A percentile compares a stretch with the other conserved stretches of the same genome.
phyloP scores from a whole-genome alignment of 64 coral and sea anemone species.

The Stichodactyla helianthus region DNA sequence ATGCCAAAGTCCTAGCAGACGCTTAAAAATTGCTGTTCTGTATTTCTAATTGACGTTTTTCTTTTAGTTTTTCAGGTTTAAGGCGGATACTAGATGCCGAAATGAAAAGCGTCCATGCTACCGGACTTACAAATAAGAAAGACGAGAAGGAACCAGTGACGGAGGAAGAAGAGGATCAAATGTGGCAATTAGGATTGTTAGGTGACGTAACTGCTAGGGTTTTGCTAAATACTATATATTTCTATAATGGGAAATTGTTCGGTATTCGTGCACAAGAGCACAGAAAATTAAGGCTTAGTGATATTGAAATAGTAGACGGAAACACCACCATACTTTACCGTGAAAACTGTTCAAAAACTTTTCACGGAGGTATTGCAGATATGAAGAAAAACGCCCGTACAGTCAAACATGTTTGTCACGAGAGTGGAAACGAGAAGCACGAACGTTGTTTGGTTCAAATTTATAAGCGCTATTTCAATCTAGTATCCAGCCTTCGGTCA shows the following conservation, averaged over 20 bases:
- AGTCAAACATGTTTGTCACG: constrained; percentile 24
- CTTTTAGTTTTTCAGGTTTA: background rate
- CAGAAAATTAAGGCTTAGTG: constrained; percentile 11
- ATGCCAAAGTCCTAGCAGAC: no score
- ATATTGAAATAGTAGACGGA: constrained; percentile 30
- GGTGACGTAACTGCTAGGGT: background rate
- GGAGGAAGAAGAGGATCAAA: background rate
- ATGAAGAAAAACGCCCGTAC: background rate
- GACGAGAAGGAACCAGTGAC: constrained; percentile 9
- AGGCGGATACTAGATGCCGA: constrained; percentile 23
- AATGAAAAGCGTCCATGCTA: constrained; percentile 17
- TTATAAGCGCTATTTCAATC: constrained; percentile 14
- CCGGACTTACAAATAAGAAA: constrained; percentile 1
- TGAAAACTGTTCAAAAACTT: background rate
- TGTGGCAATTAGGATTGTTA: background rate
- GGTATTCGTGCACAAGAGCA: constrained; percentile 34
- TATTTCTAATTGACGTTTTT: background rate
- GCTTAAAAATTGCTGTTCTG: background rate
- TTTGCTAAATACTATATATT: constrained; percentile 4
- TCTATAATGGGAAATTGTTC: constrained; percentile 35
- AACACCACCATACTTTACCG: background rate
- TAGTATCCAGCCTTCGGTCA: background rate
- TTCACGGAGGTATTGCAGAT: background rate
- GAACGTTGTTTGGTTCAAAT: constrained; percentile 10
- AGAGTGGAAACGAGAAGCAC: background rate